These are phyloP conservation scores for Cyprinodon brontotheroides DNA, from an alignment of 2,113 vertebrate species.

Conservation along the genomic window DNA sequence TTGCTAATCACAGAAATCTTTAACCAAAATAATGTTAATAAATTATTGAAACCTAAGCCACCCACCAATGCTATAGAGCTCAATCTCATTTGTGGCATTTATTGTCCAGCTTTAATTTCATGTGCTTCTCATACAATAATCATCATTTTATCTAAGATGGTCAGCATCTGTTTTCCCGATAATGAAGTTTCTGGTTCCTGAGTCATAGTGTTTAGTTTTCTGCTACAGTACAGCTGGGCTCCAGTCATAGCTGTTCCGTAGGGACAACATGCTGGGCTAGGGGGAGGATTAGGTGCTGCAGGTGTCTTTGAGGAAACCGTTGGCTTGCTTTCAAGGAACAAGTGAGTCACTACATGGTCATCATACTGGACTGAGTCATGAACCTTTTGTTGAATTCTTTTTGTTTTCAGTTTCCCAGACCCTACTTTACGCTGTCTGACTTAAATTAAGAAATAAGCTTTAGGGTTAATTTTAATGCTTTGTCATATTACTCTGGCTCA, in stretches of 20 bases:
- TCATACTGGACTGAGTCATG: slow-evolving; percentile 75
- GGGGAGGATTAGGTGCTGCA: slow-evolving; percentile 70
- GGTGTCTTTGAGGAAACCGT: slow-evolving; percentile 76
- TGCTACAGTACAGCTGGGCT: slow-evolving; percentile 61
- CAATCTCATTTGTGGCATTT: background rate
- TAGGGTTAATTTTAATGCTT: background rate
- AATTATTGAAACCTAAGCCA: background rate
- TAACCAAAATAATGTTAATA: no score
- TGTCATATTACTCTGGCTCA: slow-evolving; percentile 27
- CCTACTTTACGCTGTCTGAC: slow-evolving; percentile 49
- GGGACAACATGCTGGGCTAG: slow-evolving; percentile 58
- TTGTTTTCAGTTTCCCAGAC: slow-evolving; percentile 37
- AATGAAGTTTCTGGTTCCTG: slow-evolving; percentile 15
- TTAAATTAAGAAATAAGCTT: background rate
- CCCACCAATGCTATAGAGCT: background rate
- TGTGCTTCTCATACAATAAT: background rate
- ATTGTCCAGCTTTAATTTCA: background rate
- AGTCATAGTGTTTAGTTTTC: slow-evolving; percentile 38
- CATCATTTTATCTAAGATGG: background rate
- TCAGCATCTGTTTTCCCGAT: background rate
- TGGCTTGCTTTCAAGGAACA: slow-evolving; percentile 71
- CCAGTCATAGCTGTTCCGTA: slow-evolving; percentile 44
- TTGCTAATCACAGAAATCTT: no score
- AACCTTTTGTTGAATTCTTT: slow-evolving; percentile 45
- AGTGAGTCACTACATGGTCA: slow-evolving; percentile 77